These are phyloP conservation scores for Drosophila anomelani DNA, from an alignment of 2,888 invertebrate genomes.

Conservation along the genomic window DNA sequence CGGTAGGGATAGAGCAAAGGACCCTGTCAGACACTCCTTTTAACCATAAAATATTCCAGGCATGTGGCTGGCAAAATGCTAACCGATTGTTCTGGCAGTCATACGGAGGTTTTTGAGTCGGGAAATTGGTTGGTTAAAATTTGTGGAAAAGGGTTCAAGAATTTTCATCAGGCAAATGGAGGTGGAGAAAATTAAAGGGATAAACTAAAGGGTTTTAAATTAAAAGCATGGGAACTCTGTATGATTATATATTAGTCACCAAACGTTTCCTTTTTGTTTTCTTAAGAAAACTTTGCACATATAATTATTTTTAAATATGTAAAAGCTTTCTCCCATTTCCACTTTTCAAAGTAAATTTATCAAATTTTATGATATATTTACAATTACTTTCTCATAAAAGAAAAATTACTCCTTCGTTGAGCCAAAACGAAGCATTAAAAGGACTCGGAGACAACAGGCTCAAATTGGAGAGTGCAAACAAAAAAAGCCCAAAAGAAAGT, in stretches of 20 bases:
- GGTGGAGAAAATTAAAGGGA: neutral
- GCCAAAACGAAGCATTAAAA: too few relatives aligned
- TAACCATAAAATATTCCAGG: slow-evolving; percentile 64
- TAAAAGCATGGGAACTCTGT: too few relatives aligned
- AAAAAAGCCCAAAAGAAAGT: slow-evolving; percentile 50
- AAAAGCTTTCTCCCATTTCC: too few relatives aligned
- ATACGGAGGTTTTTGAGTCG: slow-evolving; percentile 47
- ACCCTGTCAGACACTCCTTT: slow-evolving; percentile 45
- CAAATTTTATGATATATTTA: neutral
- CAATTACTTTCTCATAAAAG: neutral
- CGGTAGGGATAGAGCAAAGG: neutral
- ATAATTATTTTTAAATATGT: too few relatives aligned
- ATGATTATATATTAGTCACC: neutral
- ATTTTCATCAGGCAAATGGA: neutral
- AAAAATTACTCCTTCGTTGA: too few relatives aligned
- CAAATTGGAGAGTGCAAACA: neutral
- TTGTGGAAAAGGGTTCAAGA: neutral
- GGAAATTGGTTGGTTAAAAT: slow-evolving; percentile 13
- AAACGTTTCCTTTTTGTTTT: neutral
- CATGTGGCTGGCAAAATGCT: slow-evolving; percentile 60
- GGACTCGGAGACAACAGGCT: neutral
- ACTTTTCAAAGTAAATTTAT: neutral
- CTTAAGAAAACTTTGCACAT: neutral
- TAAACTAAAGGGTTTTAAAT: neutral
- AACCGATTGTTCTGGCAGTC: slow-evolving; percentile 48